Evolutionary conservation across 2,888 invertebrate species (phyloP), one percentile per base, ranked within the genome.

Genomic region (Morpho achilles): DNA sequence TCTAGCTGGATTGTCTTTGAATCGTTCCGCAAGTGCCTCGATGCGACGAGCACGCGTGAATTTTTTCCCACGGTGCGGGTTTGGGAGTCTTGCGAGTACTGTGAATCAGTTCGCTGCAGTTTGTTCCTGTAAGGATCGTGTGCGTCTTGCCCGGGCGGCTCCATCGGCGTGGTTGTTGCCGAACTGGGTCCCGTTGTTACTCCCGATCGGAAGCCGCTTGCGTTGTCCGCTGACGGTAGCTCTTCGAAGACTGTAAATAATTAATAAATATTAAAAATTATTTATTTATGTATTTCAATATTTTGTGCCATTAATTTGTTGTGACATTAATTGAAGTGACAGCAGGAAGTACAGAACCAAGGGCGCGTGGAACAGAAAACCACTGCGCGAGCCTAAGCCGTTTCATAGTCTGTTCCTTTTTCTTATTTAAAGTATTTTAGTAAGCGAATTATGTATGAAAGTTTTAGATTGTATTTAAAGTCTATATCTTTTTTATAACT

Each of bases 231-330:
- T 0, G 91, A 91, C 47, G 93, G 92, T 60, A 94, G 93, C 74
- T 96, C 96, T 73, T 95, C 95, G 77, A 96, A 96, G 58, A 96
- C 95, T 96, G 75, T 0, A 79, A 72, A 5, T 46, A 44, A 32
- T 59, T 47, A 8, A 65, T 39, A 8, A 53, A 52, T 46, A 60
- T 41, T 52, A 40, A 8, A n/a, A 16, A 16, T 16, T 16, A 16
- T 16, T 16, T 16, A 1, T 16, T 16, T 16, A 16, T 16, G 1
- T 1, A 16, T 16, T 16, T 16, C 1, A 16, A 16, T 16, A 16
- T 16, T 16, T 16, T 16, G 16, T 1, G 16, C 1, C 16, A 16
- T 16, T 16, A 16, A n/a, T n/a, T n/a, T n/a, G n/a, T n/a, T n/a
- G n/a, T n/a, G n/a, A n/a, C n/a, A n/a, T n/a, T n/a, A n/a, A n/a